Conservation (phyloP, 92 coral and sea anemone genomes). For the Phymanthus crucifer region DNA sequence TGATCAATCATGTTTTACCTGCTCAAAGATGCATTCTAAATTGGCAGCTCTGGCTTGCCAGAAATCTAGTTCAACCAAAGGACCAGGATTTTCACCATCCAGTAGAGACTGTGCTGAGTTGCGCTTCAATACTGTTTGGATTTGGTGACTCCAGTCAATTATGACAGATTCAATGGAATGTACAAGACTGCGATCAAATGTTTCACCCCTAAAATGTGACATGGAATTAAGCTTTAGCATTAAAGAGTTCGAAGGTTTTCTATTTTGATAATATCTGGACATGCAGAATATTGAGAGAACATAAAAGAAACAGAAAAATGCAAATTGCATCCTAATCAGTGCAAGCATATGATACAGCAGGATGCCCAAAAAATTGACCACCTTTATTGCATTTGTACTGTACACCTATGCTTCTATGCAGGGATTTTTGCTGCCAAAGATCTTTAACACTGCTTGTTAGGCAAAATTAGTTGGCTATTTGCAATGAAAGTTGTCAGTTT, state of each 20-base stretch:
- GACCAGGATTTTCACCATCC: constrained; percentile 94
- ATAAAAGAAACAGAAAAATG: neutral
- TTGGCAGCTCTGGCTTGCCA: constrained; percentile 97
- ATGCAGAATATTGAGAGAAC: neutral
- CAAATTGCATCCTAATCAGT: too few relatives aligned
- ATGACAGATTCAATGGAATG: constrained; percentile 97
- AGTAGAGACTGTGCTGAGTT: constrained; percentile 95
- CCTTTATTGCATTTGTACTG: too few relatives aligned
- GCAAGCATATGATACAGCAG: too few relatives aligned
- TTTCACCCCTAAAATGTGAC: constrained; percentile 71
- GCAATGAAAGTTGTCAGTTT: too few relatives aligned
- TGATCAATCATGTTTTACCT: constrained; percentile 53
- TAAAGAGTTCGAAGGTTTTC: too few relatives aligned
- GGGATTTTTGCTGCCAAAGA: too few relatives aligned
- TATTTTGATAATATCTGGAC: too few relatives aligned
- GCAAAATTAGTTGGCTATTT: too few relatives aligned
- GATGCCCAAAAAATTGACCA: too few relatives aligned
- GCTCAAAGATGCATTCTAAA: constrained; percentile 97
- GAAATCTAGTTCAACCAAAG: constrained; percentile 93
- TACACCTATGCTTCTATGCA: too few relatives aligned
- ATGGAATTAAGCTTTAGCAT: neutral
- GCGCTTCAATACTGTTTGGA: constrained; percentile 89
- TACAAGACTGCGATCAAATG: constrained; percentile 97
- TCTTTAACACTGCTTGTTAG: too few relatives aligned
- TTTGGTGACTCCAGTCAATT: constrained; percentile 99